A percentile compares a stretch with the other conserved stretches of the same genome.
Evolutionary conservation across 2,113 vertebrate species (phyloP).

Genomic region (Equus przewalskii): DNA sequence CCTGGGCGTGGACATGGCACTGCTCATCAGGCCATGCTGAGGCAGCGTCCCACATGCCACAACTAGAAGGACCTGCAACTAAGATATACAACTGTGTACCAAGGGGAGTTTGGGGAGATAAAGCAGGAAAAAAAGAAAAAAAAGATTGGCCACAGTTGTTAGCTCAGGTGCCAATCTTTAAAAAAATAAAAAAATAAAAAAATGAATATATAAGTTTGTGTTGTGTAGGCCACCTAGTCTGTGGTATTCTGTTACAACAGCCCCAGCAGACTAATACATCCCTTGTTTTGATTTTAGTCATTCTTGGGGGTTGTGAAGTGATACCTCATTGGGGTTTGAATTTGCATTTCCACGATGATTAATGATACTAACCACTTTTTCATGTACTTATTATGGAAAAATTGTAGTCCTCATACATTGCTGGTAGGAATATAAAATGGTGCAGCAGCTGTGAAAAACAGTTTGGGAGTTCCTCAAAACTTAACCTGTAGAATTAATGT

Average conservation of each 20-base stretch:
- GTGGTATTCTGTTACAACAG: neutral
- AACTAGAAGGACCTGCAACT: no score
- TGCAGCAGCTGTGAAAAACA: neutral
- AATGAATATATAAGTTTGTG: neutral
- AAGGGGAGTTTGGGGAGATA: no score
- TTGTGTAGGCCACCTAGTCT: neutral
- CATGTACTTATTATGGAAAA: neutral
- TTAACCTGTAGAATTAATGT: neutral
- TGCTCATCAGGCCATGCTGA: no score
- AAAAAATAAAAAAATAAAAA: no score
- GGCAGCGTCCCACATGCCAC: no score
- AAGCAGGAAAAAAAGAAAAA: no score
- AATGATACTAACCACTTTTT: neutral
- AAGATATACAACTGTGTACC: no score
- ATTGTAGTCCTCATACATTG: neutral
- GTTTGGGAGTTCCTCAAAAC: neutral
- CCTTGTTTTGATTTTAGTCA: neutral
- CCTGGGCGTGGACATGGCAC: no score
- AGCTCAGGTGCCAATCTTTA: no score
- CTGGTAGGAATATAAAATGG: neutral
- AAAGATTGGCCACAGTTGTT: no score
- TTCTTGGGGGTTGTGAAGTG: neutral
- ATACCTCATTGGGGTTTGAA: neutral
- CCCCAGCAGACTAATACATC: neutral
- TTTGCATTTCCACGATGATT: neutral